These are phyloP conservation scores for Propithecus deckenii DNA, from an alignment of 2,797 vertebrate genomes.

Conservation along the genomic window DNA sequence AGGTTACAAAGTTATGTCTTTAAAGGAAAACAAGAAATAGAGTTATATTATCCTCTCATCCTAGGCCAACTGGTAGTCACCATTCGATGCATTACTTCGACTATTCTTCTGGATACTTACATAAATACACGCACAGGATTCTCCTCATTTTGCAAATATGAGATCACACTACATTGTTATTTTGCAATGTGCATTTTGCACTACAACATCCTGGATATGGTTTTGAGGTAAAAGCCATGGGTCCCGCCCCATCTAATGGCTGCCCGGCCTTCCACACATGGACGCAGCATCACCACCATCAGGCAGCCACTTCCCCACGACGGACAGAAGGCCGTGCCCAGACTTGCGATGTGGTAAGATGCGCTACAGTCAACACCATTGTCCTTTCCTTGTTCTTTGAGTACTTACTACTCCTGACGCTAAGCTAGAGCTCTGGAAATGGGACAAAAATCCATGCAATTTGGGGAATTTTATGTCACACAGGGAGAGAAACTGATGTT, in stretches of 20 bases:
- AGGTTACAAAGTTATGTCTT: not conserved
- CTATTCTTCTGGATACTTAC: rapidly evolving
- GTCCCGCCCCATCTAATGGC: not conserved
- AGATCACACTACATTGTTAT: rapidly evolving
- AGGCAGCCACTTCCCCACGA: rapidly evolving
- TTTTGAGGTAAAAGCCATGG: not conserved
- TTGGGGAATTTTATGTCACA: not conserved
- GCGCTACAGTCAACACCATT: rapidly evolving
- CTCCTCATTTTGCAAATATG: not conserved
- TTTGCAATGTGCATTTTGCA: rapidly evolving
- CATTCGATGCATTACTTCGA: rapidly evolving
- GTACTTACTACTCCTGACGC: not conserved
- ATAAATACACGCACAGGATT: too few relatives aligned
- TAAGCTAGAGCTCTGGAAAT: not conserved
- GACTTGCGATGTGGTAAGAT: too few relatives aligned
- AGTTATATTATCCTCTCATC: rapidly evolving
- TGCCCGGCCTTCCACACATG: not conserved
- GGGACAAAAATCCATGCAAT: rapidly evolving
- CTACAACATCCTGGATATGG: rapidly evolving
- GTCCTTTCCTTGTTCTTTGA: rapidly evolving
- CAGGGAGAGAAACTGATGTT: not conserved
- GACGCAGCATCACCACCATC: rapidly evolving
- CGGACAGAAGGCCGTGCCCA: rapidly evolving
- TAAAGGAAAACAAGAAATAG: not conserved
- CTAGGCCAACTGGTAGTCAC: rapidly evolving